A percentile compares a stretch with the other conserved stretches of the same genome.
These are phyloP conservation scores for Drosophila cracens DNA, from an alignment of 2,888 invertebrate species.

Conservation along the genomic window DNA sequence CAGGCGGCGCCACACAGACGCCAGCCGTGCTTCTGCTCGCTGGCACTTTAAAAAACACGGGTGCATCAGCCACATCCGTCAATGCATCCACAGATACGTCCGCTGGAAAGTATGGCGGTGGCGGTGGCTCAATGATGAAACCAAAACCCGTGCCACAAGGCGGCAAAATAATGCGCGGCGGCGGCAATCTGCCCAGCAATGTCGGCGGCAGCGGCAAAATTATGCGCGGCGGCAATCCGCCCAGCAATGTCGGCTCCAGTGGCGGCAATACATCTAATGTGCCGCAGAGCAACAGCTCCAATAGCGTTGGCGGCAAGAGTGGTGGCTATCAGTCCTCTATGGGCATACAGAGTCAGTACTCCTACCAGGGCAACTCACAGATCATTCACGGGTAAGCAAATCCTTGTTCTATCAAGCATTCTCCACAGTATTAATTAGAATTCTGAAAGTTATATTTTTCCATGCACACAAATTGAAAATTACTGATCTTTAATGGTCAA, in stretches of 20 bases:
- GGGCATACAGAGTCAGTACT: conserved; percentile 77
- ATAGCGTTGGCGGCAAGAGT: conserved; percentile 54
- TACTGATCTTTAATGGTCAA: not conserved
- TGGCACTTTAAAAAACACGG: conserved; percentile 58
- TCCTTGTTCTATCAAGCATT: not conserved
- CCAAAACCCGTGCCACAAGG: conserved; percentile 87
- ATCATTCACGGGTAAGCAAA: conserved; percentile 72
- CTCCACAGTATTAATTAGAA: not conserved
- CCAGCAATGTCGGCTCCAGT: conserved; percentile 45
- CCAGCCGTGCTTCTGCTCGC: conserved; percentile 60
- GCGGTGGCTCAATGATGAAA: conserved; percentile 89
- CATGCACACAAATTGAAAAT: too few relatives aligned
- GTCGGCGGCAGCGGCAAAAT: conserved; percentile 84
- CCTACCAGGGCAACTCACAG: conserved; percentile 78
- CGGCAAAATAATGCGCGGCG: conserved; percentile 87
- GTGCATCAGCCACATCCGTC: conserved; percentile 51
- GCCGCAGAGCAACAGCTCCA: conserved; percentile 53
- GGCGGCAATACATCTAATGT: conserved; percentile 46
- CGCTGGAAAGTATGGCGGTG: conserved; percentile 73
- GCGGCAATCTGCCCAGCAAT: conserved; percentile 83
- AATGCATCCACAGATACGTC: conserved; percentile 62
- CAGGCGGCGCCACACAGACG: conserved; percentile 53
- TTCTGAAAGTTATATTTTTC: not conserved
- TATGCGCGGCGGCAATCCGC: conserved; percentile 86
- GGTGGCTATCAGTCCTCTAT: conserved; percentile 77